A percentile compares a stretch with the other conserved stretches of the same genome.
These are phyloP conservation scores for Penelope pileata DNA, from an alignment of 2,113 vertebrate species.

Conservation along the genomic window DNA sequence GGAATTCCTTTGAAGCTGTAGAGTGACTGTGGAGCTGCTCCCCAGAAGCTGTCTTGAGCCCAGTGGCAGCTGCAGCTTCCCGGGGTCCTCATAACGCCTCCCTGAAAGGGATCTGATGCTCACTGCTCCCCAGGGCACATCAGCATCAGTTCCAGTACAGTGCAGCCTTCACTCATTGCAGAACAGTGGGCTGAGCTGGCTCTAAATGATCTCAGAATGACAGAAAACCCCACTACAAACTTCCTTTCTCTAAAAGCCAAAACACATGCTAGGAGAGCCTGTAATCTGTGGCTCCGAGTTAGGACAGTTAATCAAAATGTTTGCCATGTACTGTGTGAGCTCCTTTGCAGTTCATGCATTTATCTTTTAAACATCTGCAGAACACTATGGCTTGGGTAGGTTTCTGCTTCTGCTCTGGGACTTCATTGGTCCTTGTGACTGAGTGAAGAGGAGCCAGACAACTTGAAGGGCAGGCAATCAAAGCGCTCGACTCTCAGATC, in stretches of 20 bases:
- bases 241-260: conserved; percentile 43
- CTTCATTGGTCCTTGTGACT: conserved; percentile 62
- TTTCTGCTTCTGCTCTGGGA: conserved; percentile 56
- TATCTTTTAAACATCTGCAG: conserved; percentile 80
- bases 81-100: accelerated
- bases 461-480: conserved; percentile 79
- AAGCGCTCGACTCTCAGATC: conserved; percentile 77
- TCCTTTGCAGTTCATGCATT: conserved; percentile 61
- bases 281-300: conserved; percentile 34
- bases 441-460: conserved; percentile 86
- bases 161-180: background rate
- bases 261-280: background rate
- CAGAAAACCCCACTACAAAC: conserved; percentile 30
- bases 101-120: conserved; percentile 19
- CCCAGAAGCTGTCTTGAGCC: background rate
- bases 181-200: background rate
- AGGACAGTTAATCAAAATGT: conserved; percentile 58
- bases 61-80: background rate
- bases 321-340: conserved; percentile 52
- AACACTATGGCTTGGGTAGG: conserved; percentile 73
- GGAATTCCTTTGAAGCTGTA: conserved; percentile 32
- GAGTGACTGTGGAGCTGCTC: background rate
- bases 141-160: background rate
- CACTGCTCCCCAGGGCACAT: background rate
- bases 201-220: background rate